Evolutionary conservation across 2,113 vertebrate genomes (phyloP), one percentile per base, ranked within the genome.

Genomic region (Colinus virginianus): DNA sequence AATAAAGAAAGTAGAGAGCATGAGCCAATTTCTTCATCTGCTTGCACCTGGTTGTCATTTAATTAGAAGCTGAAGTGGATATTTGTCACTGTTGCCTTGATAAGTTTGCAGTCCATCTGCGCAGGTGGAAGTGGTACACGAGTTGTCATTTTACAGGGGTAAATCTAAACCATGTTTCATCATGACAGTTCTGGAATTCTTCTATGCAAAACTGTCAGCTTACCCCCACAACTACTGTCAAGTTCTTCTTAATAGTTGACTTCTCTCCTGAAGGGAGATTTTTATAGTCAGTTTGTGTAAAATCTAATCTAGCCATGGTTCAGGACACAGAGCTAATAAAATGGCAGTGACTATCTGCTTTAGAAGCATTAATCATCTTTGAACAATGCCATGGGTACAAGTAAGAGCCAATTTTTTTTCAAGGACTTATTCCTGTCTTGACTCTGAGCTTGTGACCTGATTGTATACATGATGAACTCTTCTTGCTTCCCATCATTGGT

Each of bases 81-180:
- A 17, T 82, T 87, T 87, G 36, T 25, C 22, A 5, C 34, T 34
- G 14, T 42, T 77, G 32, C 10, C 58, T 68, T 64, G 17, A 43
- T 62, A 34, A 83, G 23, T 26, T 67, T 81, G 32, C 23, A 58
- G 23, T 55, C 45, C 5, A 3, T 62, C 23, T 80, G 46, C 14
- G 23, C n/a, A 28, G 38, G n/a, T 4, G 3, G 15, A 43, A 43
- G n/a, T 53, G n/a, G 17, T 61, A 32, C 11, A 6, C 5, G 17
- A 64, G 63, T 45, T 20, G 17, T 26, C 0, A 0, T 14, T 51
- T n/a, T 7, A 17, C 6, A 3, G 12, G 11, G 49, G 7, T 72
- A 86, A 79, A 79, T 28, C 32, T 46, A 76, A 82, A 58, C 1
- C 2, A 63, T 63, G 7, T 25, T 61, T 46, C 78, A 19, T 49